Evolutionary conservation across 2,888 invertebrate species (phyloP), one percentile per base, ranked within the genome.

Genomic region (Sarcophaga carnaria): DNA sequence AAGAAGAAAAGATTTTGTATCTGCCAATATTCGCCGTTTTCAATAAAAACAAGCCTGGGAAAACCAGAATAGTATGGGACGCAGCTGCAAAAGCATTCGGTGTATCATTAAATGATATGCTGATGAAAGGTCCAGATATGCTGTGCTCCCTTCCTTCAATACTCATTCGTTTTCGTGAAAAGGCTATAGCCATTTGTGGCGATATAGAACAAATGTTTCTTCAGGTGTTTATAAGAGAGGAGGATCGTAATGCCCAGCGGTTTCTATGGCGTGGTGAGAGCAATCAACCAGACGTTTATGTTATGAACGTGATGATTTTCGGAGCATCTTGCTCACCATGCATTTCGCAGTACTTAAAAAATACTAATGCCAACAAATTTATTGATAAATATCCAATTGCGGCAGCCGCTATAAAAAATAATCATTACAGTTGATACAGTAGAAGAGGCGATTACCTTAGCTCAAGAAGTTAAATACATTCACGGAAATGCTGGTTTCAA

Each of bases 181-280:
- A 81, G 59, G 3, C 76, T 1, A 64, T 80, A 25, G 80, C 72
- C 14, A 66, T 80, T 27, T 76, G 76, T 17, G 80, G 71, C 2
- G 85, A 85, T 60, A 87, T 85, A 59, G 77, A 81, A 27, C 79
- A 87, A 20, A 87, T 84, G 79, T 84, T 82, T 60, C 79, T 85
- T 54, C 85, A 75, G n/a, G 25, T 85, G 5, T 70, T 77, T 17
- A 80, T 85, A 27, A 63, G 79, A 66, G 37, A 60, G 25, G 81
- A 86, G 12, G 85, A 79, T 67, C 80, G 78, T 54, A 59, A 80
- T 64, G 74, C 70, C 17, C 80, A 86, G 60, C 45, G 83, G 12
- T 79, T 88, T 80, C 60, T 88, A 17, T 85, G 80, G 79, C 76
- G 71, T 64, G 49, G 67, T 74, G 14, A 63, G 2, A 22, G 25